phyloP scores from a whole-genome alignment of 2,113 vertebrate genomes.

The Sialia sialis region DNA sequence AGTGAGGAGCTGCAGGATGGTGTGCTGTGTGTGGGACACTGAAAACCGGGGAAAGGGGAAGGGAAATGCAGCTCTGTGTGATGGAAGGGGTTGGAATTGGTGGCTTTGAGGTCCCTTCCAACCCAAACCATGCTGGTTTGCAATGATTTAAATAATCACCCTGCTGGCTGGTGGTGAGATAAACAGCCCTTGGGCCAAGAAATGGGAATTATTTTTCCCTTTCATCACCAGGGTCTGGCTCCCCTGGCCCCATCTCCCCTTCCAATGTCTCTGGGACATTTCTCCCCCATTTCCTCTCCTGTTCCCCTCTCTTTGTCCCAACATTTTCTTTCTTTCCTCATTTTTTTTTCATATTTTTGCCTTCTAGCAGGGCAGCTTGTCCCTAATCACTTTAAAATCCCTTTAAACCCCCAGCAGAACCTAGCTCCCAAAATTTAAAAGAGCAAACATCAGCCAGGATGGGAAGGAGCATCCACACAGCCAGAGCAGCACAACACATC shows the following conservation, averaged over 20 bases:
- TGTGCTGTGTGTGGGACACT: neutral
- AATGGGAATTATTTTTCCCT: neutral
- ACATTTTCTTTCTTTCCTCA: neutral
- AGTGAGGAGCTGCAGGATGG: neutral
- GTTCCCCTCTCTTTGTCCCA: neutral
- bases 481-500: neutral
- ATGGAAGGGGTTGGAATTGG: neutral
- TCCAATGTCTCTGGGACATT: neutral
- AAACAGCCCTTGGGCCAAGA: neutral
- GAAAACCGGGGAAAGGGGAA: neutral
- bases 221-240: neutral
- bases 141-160: neutral
- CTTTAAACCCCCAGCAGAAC: neutral
- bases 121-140: neutral
- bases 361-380: neutral
- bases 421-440: neutral
- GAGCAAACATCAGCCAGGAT: neutral
- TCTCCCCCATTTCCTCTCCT: neutral
- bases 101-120: neutral
- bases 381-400: neutral
- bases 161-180: neutral
- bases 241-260: neutral
- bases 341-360: neutral
- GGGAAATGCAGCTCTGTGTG: neutral
- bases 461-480: neutral